Percentiles rank a stretch among this genome's conserved stretches.
These are phyloP conservation scores for Neocrepidodera transversa DNA, from an alignment of 2,888 invertebrate genomes.

Conservation along the genomic window DNA sequence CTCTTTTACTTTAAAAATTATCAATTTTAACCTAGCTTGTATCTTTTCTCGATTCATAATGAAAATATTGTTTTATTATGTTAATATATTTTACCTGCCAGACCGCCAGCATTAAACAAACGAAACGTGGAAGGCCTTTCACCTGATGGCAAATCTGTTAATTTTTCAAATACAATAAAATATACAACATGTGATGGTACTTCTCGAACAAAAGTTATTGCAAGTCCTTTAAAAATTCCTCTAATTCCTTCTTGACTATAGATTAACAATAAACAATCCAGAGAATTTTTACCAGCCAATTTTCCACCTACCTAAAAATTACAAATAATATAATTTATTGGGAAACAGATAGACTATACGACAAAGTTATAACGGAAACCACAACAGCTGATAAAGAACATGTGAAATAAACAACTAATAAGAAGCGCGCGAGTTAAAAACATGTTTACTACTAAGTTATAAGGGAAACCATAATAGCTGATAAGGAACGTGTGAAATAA, in stretches of 20 bases:
- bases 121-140: not conserved
- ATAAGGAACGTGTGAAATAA: too few species aligned
- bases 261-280: constrained; percentile 71
- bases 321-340: not conserved
- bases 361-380: too few species aligned
- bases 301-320: constrained; percentile 9
- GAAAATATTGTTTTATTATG: too few species aligned
- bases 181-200: constrained; percentile 86
- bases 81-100: constrained; percentile 69
- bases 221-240: constrained; percentile 78
- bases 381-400: too few species aligned
- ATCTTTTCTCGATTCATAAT: too few species aligned
- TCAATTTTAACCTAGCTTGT: too few species aligned
- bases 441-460: too few species aligned
- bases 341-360: too few species aligned
- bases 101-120: constrained; percentile 70
- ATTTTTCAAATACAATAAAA: constrained; percentile 82
- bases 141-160: constrained; percentile 64
- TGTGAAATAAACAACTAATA: too few species aligned
- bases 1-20: too few species aligned
- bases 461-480: too few species aligned
- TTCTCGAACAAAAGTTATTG: constrained; percentile 79
- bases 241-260: constrained; percentile 69
- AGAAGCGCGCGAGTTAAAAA: too few species aligned
- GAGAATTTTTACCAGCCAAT: constrained; percentile 59